Evolutionary conservation across 2,113 vertebrate species (phyloP).

Genomic region (Oceanites oceanicus): DNA sequence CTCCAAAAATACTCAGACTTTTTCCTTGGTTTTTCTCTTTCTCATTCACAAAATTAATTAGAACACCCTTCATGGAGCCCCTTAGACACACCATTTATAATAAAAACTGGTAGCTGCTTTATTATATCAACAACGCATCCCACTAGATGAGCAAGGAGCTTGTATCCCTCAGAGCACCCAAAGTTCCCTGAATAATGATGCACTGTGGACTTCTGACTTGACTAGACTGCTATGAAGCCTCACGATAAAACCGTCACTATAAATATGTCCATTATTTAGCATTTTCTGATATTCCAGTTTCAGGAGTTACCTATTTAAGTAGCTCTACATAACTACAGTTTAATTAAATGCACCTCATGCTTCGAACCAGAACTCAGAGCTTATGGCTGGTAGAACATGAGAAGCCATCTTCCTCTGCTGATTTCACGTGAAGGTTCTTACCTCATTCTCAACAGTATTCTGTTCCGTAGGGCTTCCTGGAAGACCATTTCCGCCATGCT

Average conservation of each 20-base stretch:
- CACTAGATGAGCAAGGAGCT: background rate
- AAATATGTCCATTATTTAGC: background rate
- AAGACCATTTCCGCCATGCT: conserved; percentile 79
- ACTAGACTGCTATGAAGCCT: background rate
- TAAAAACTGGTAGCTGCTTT: background rate
- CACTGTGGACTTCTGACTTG: background rate
- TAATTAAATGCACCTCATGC: background rate
- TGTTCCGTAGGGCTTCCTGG: conserved; percentile 76
- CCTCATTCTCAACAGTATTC: background rate
- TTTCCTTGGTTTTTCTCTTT: background rate
- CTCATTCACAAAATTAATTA: background rate
- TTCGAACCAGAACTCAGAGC: background rate
- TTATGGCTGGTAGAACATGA: background rate
- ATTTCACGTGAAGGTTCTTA: background rate
- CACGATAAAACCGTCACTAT: background rate
- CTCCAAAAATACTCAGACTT: background rate
- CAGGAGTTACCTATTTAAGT: background rate
- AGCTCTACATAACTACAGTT: background rate
- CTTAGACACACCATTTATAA: background rate
- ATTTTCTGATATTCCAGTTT: background rate
- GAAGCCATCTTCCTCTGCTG: background rate
- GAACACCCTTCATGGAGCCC: background rate
- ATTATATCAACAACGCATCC: background rate
- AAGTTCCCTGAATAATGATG: background rate
- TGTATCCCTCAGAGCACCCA: background rate